phyloP scores from a whole-genome alignment of 2,113 vertebrate species.

The Pongo abelii region DNA sequence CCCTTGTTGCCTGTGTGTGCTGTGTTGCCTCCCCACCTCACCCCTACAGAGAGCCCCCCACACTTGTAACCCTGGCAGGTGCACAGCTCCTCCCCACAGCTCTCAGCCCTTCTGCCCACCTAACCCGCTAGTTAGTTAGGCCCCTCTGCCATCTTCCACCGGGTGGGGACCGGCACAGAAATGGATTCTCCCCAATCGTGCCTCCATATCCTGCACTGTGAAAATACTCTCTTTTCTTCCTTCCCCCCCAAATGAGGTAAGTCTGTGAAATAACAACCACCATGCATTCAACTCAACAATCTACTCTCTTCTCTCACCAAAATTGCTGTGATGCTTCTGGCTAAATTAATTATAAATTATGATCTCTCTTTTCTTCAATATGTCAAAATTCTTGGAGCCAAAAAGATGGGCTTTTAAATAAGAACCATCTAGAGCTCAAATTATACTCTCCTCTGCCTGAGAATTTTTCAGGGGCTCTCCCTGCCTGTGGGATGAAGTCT shows the following conservation, averaged over 20 bases:
- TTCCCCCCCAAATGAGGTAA: neutral
- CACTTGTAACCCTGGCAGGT: accelerated
- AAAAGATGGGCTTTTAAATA: neutral
- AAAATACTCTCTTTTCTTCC: neutral
- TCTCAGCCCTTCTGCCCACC: no score
- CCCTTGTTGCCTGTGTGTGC: neutral
- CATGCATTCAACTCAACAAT: neutral
- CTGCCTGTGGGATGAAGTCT: neutral
- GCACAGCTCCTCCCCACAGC: neutral
- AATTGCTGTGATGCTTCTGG: neutral
- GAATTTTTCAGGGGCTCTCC: neutral
- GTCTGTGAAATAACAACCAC: neutral
- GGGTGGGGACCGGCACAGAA: accelerated
- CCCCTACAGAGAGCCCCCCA: neutral
- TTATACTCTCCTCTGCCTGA: no score
- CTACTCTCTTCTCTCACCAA: neutral
- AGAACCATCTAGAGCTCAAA: neutral
- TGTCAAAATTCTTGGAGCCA: neutral
- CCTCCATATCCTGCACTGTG: neutral
- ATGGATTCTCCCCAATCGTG: accelerated
- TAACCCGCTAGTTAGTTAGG: accelerated
- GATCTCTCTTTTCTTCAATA: neutral
- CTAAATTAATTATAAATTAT: neutral
- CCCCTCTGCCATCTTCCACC: neutral
- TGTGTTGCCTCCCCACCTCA: neutral